phyloP scores from a whole-genome alignment of 2,888 invertebrate species.

The Neocrepidodera transversa region DNA sequence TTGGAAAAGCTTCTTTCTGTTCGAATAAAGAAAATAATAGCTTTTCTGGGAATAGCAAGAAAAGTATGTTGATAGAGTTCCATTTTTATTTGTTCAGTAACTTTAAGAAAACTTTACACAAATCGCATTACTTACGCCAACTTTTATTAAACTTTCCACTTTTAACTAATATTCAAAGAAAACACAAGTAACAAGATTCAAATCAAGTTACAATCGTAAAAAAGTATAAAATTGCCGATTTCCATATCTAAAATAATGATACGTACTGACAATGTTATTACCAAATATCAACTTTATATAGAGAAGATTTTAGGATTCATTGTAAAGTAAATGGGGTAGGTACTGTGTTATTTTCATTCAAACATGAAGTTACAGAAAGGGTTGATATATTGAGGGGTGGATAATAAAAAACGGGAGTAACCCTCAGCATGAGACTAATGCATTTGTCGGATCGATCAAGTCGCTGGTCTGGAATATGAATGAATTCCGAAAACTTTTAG shows the following conservation, averaged over 20 bases:
- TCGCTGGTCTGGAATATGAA: slow-evolving; percentile 8
- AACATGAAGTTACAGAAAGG: slow-evolving; percentile 9
- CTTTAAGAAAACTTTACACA: neutral
- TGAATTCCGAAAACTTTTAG: neutral
- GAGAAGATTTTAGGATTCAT: neutral
- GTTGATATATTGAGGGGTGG: slow-evolving; percentile 20
- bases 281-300: neutral
- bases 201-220: neutral
- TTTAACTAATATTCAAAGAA: neutral
- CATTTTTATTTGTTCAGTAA: neutral
- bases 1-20: too few relatives aligned
- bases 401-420: slow-evolving; percentile 20
- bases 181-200: slow-evolving; percentile 9
- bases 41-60: neutral
- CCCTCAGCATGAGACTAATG: slow-evolving; percentile 16
- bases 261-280: too few relatives aligned
- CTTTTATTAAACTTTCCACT: neutral
- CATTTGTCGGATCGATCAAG: slow-evolving; percentile 16
- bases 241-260: too few relatives aligned
- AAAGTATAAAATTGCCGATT: neutral
- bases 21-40: too few relatives aligned
- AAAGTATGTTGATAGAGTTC: neutral
- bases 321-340: neutral
- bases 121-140: neutral
- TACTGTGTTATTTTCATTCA: slow-evolving; percentile 2